A percentile compares a stretch with the other conserved stretches of the same genome.
Conservation (phyloP, 37 sponge, comb jelly and placozoan genomes). For the Mnemiopsis leidyi region DNA sequence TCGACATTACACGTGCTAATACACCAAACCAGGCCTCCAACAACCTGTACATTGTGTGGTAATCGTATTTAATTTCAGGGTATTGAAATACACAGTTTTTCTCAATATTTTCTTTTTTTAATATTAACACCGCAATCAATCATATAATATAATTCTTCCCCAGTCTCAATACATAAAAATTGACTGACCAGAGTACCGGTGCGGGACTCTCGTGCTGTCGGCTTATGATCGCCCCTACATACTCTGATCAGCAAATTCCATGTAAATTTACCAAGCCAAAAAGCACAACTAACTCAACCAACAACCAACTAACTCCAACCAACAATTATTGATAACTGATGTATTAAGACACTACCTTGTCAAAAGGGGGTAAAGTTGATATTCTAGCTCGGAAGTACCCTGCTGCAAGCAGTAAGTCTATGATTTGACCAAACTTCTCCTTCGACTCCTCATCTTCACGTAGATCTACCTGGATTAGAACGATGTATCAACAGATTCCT, state of each 20-base stretch:
- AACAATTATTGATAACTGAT: too few relatives aligned
- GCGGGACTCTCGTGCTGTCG: too few relatives aligned
- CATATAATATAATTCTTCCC: too few relatives aligned
- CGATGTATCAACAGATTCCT: too few relatives aligned
- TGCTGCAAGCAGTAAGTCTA: constrained; percentile 91
- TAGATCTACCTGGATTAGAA: constrained; percentile 89
- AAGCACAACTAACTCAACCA: background rate
- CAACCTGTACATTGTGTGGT: too few relatives aligned
- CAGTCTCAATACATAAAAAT: too few relatives aligned
- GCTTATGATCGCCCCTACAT: too few relatives aligned
- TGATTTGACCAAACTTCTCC: constrained; percentile 81
- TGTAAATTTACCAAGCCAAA: too few relatives aligned
- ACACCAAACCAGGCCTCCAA: constrained; percentile 99
- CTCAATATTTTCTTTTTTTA: background rate
- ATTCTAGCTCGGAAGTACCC: constrained; percentile 98
- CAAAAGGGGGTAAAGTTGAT: constrained; percentile 92
- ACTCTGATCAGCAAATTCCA: too few relatives aligned
- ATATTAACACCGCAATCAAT: too few relatives aligned
- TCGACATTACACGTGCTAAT: constrained; percentile 90
- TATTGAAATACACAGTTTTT: background rate
- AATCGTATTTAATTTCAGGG: background rate
- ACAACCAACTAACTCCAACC: too few relatives aligned
- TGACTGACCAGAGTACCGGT: too few relatives aligned
- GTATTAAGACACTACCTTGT: constrained; percentile 93
- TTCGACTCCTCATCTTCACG: constrained; percentile 95